Base-by-base conservation (phyloP, 2,797 vertebrate genomes). In the Urosaurus nigricauda region DNA sequence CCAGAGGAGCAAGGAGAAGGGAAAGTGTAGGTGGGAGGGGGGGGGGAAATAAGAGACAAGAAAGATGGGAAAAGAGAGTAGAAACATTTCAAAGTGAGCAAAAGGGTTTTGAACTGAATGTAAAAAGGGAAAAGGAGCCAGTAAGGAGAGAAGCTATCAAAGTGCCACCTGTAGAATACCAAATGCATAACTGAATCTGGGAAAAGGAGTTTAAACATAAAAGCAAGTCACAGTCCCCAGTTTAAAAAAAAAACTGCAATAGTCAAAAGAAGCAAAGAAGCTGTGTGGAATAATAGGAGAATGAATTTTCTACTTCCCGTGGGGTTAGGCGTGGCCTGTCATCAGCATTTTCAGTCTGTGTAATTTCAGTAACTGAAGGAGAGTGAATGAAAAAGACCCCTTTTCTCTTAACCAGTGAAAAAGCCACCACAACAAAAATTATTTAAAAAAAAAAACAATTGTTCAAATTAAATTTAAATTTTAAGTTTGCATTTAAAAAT, bases 261-360 rank as follows among this genome's bases (percentile, higher is more conserved):
- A n/a, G 35, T 43, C 47, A 51, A 51, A 51, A 51, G 47, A 51
- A 51, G 47, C 43, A 43, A 43, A 3, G 3, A 43, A 43, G 35
- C 53, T 60, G 6, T 35, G 2, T 84, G n/a, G 71, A 60, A 16
- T 60, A 19, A n/a, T 17, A 26, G 70, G 37, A 63, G 37, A 71
- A 32, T 8, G 17, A 70, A n/a, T 51, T 79, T 35, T 37, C 70
- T 79, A 63, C 13, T 9, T 40, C 35, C 12, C 47, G 0, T 58
- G 68, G 21, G 47, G n/a, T 26, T 16, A 5, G 78, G 11, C 32
- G 43, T 85, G 90, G 83, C 3, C 11, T 87, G 32, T n/a, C 90
- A 16, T 32, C 83, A n/a, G 83, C 92, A 81, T 71, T 89, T 75
- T 79, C 79, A 79, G 11, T 47, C 73, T 89, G 5, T 93, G 90